Conservation (phyloP, 2,888 invertebrate species). For the Apodemia mormo region DNA sequence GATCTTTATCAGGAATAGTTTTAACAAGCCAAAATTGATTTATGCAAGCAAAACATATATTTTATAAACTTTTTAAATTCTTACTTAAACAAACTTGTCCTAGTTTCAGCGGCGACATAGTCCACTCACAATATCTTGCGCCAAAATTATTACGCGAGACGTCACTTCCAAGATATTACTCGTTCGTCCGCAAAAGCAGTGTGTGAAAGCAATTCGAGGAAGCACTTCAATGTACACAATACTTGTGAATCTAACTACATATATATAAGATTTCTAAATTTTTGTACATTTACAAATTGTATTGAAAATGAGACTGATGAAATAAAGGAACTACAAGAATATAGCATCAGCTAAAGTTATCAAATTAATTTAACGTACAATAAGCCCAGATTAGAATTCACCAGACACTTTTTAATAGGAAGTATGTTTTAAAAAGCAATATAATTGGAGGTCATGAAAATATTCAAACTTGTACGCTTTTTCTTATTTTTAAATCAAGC, state of each 20-base stretch:
- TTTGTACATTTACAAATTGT: background rate
- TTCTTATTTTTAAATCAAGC: too few relatives aligned
- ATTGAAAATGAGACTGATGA: background rate
- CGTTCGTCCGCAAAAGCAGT: conserved; percentile 49
- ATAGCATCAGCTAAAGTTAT: too few relatives aligned
- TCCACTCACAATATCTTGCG: conserved; percentile 38
- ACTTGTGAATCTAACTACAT: conserved; percentile 2
- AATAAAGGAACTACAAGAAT: too few relatives aligned
- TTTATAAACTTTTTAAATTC: conserved; percentile 33
- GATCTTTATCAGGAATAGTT: background rate
- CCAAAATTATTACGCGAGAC: conserved; percentile 46
- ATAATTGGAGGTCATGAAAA: too few relatives aligned
- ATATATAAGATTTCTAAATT: background rate
- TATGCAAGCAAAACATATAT: conserved; percentile 25
- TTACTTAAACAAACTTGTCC: conserved; percentile 28
- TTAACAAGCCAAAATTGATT: background rate
- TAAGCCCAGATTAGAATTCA: too few relatives aligned
- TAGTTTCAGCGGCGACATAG: conserved; percentile 30
- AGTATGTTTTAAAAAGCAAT: too few relatives aligned
- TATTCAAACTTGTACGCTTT: too few relatives aligned
- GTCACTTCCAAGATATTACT: conserved; percentile 54
- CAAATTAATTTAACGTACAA: too few relatives aligned
- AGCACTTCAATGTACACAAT: conserved; percentile 57
- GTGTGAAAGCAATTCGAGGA: conserved; percentile 66
- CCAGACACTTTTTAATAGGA: too few relatives aligned